Percentiles rank a stretch among this genome's conserved stretches.
These are phyloP conservation scores for Microcebus murinus DNA, from an alignment of 2,113 vertebrate species.

Conservation along the genomic window DNA sequence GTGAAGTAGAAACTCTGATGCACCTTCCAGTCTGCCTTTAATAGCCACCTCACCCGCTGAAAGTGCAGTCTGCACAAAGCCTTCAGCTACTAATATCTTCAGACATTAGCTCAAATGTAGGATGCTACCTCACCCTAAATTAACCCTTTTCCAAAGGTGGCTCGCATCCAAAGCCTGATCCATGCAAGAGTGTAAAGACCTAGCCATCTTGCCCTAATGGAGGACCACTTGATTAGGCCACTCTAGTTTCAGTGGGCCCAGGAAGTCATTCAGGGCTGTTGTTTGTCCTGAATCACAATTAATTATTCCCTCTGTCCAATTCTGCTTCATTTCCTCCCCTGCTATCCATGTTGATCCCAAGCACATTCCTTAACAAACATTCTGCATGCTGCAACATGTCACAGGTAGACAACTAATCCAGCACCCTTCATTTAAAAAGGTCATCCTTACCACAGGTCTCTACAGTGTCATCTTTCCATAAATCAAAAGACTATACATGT, in stretches of 20 bases:
- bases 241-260: background rate
- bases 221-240: background rate
- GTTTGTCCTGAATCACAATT: too few relatives aligned
- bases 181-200: background rate
- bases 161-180: background rate
- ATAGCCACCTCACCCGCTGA: background rate
- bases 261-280: background rate
- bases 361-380: background rate
- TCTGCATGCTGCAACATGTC: background rate
- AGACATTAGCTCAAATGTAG: background rate
- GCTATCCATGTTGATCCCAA: background rate
- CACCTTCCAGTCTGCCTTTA: accelerated
- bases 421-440: background rate
- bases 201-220: too few relatives aligned
- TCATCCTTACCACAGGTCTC: background rate
- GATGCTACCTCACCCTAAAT: background rate
- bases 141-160: background rate
- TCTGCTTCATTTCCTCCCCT: background rate
- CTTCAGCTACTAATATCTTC: background rate
- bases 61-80: background rate
- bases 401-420: background rate
- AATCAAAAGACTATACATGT: background rate
- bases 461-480: background rate
- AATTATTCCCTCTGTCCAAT: background rate
- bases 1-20: background rate